Conservation (phyloP, 1,140 invertebrate genomes). For the Drosophila malerkotliana region DNA sequence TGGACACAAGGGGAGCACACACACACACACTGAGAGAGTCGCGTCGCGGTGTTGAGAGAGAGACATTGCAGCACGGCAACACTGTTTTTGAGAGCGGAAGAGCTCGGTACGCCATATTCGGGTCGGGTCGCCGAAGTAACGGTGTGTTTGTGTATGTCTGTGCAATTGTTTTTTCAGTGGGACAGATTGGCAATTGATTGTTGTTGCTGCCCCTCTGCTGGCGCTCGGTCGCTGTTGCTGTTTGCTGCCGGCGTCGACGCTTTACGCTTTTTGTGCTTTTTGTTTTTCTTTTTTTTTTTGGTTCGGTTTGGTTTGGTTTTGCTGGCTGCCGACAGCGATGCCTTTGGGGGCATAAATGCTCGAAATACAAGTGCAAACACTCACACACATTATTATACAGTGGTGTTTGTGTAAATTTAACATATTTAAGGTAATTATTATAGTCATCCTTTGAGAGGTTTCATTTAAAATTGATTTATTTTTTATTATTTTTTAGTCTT, state of each 20-base stretch:
- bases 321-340: constrained; percentile 67
- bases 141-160: constrained; percentile 49
- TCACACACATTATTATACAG: constrained; percentile 24
- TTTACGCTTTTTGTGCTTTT: constrained; percentile 70
- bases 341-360: constrained; percentile 73
- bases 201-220: constrained; percentile 53
- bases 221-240: constrained; percentile 18
- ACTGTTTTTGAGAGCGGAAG: constrained; percentile 50
- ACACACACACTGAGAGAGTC: constrained; percentile 1
- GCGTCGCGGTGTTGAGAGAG: too few species aligned
- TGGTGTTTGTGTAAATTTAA: constrained; percentile 7
- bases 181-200: constrained; percentile 81
- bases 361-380: constrained; percentile 61
- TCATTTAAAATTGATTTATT: neutral
- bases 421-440: neutral
- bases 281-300: constrained; percentile 24
- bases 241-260: constrained; percentile 31
- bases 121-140: constrained; percentile 48
- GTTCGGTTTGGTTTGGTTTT: constrained; percentile 36
- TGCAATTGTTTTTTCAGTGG: constrained; percentile 81
- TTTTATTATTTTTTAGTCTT: too few species aligned
- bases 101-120: neutral
- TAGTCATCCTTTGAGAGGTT: neutral
- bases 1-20: neutral
- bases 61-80: constrained; percentile 54